Evolutionary conservation across 1,140 invertebrate genomes (phyloP).

Genomic region (Drosophila setifemur): DNA sequence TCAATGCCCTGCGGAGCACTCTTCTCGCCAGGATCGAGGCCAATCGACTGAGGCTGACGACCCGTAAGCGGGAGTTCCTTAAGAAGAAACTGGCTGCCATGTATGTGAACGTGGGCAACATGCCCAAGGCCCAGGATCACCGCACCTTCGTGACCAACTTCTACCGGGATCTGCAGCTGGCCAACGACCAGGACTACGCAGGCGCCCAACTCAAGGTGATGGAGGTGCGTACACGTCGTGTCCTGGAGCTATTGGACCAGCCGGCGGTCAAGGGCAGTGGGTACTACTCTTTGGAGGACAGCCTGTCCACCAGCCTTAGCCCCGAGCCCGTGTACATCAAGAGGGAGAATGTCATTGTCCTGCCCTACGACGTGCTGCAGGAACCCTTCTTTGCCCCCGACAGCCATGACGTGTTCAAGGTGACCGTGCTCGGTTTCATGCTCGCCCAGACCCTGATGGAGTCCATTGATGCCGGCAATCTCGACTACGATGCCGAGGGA

Average conservation of each 20-base stretch:
- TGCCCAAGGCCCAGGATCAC: conserved; percentile 36
- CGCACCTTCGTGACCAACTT: conserved; percentile 24
- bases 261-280: background rate
- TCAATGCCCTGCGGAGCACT: conserved; percentile 23
- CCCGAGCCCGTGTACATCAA: conserved; percentile 35
- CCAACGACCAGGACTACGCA: conserved; percentile 27
- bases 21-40: conserved; percentile 19
- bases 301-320: conserved; percentile 4
- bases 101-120: conserved; percentile 58
- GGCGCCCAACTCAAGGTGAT: conserved; percentile 48
- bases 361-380: conserved; percentile 62
- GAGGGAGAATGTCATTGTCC: conserved; percentile 45
- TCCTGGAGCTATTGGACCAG: conserved; percentile 14
- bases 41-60: conserved; percentile 24
- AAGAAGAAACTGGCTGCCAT: conserved; percentile 34
- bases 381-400: conserved; percentile 41
- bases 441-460: conserved; percentile 59
- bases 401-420: conserved; percentile 59
- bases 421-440: conserved; percentile 61
- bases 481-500: conserved; percentile 35
- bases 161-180: conserved; percentile 41
- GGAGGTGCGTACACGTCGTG: conserved; percentile 21
- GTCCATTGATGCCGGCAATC: conserved; percentile 27
- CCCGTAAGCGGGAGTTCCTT: background rate
- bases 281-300: conserved; percentile 34